Evolutionary conservation across 1,140 invertebrate species (phyloP), one percentile per base, ranked within the genome.

Genomic region (Pectinophora gossypiella): DNA sequence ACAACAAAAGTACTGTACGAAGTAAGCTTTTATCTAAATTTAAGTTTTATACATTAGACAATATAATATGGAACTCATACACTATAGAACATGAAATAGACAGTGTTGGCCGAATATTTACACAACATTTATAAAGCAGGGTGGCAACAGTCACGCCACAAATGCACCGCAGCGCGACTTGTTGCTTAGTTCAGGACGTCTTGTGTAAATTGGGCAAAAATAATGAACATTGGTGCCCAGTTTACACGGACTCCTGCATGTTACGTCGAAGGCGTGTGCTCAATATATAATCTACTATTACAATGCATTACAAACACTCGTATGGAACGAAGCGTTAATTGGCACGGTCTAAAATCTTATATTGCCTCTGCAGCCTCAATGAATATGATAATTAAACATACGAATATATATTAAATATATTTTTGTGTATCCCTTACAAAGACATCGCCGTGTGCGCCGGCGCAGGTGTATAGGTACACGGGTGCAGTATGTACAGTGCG

Each of bases 21-120:
- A 83, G 69, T 80, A 86, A 86, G 83, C 82, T 86, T 84, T 84
- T 84, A 78, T 72, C 76, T 83, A 83, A 76, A 69, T 76, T 72
- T 76, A 80, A 76, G 72, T 78, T 75, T 80, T 77, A 77, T 72
- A 78, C 72, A 78, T 72, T 67, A 73, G 53, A 76, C 61, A 72
- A 68, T 69, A 79, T 72, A n/a, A 79, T 75, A 78, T 73, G 68
- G 66, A 72, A 73, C 68, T 73, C 62, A 63, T 73, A 79, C 66
- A 79, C 59, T 73, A 81, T 77, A 63, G 68, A 72, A 71, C 58
- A 56, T 70, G 57, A 62, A 63, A 65, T 15, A 40, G n/a, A 40
- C n/a, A 18, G 16, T 40, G 16, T 7, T 15, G n/a, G 36, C 7
- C 36, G 36, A 18, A 66, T 75, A 76, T 74, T 62, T 74, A 74